Evolutionary conservation across 2,113 vertebrate genomes (phyloP).

Genomic region (Platycercus adscitus): DNA sequence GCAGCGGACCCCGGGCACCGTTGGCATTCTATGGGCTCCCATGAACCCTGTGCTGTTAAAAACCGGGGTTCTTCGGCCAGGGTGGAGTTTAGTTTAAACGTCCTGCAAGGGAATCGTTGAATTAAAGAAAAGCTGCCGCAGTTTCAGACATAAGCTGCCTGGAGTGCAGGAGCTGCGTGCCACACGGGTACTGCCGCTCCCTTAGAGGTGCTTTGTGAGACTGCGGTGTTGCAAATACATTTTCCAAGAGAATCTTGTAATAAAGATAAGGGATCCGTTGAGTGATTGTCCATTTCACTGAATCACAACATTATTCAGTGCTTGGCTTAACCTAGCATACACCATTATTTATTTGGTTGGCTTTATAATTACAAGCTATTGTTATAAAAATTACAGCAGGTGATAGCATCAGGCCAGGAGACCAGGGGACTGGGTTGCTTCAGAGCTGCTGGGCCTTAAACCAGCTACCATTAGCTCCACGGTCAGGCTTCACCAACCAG

Average conservation of each 20-base stretch:
- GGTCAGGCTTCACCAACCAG: neutral
- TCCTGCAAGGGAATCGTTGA: accelerated
- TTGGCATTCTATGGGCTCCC: accelerated
- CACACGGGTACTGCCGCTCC: accelerated
- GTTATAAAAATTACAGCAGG: neutral
- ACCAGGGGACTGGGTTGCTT: neutral
- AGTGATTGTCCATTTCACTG: neutral
- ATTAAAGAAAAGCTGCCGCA: neutral
- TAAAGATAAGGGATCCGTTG: accelerated
- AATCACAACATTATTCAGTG: neutral
- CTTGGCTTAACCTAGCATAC: neutral
- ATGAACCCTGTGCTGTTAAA: accelerated
- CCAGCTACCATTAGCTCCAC: neutral
- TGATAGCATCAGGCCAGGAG: neutral
- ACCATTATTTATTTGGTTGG: neutral
- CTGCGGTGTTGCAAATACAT: accelerated
- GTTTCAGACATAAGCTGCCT: neutral
- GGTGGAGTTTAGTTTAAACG: accelerated
- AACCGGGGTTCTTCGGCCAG: accelerated
- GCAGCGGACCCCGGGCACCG: neutral
- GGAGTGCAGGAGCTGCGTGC: accelerated
- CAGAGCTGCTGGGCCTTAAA: neutral
- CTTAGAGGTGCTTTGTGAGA: accelerated
- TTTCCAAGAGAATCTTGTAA: neutral
- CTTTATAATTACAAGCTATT: neutral